These are phyloP conservation scores for Drosophila kanekoi DNA, from an alignment of 2,888 invertebrate species.

Conservation along the genomic window DNA sequence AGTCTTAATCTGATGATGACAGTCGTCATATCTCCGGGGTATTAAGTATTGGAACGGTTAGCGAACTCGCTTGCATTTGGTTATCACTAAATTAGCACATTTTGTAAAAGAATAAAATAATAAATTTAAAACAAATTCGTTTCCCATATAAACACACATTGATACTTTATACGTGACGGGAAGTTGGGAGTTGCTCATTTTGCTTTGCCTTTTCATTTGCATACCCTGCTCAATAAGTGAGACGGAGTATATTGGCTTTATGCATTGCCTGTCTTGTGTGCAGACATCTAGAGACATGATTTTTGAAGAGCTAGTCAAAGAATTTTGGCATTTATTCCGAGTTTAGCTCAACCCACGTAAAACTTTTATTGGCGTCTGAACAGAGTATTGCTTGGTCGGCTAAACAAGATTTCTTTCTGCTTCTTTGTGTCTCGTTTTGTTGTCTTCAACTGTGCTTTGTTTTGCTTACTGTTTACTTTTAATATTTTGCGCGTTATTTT, in stretches of 20 bases:
- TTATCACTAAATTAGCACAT: constrained; percentile 9
- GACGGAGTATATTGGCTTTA: background rate
- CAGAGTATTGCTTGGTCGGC: background rate
- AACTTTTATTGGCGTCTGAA: background rate
- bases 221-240: background rate
- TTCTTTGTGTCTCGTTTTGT: background rate
- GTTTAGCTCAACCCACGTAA: no score
- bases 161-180: background rate
- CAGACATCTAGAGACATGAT: no score
- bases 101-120: background rate
- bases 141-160: background rate
- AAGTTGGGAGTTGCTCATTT: constrained; percentile 6
- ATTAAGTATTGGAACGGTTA: background rate
- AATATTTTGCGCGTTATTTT: constrained; percentile 47
- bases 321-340: no score
- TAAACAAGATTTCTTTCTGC: background rate
- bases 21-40: background rate
- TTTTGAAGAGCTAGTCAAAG: no score
- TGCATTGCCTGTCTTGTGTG: no score
- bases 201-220: constrained; percentile 19
- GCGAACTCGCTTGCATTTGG: constrained; percentile 10
- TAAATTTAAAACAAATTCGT: background rate
- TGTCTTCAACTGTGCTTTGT: constrained; percentile 36
- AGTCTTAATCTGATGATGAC: background rate
- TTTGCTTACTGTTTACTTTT: constrained; percentile 34